Evolutionary conservation across 2,888 invertebrate genomes (phyloP), one percentile per base, ranked within the genome.

Genomic region (Noctuana brunneofusca): DNA sequence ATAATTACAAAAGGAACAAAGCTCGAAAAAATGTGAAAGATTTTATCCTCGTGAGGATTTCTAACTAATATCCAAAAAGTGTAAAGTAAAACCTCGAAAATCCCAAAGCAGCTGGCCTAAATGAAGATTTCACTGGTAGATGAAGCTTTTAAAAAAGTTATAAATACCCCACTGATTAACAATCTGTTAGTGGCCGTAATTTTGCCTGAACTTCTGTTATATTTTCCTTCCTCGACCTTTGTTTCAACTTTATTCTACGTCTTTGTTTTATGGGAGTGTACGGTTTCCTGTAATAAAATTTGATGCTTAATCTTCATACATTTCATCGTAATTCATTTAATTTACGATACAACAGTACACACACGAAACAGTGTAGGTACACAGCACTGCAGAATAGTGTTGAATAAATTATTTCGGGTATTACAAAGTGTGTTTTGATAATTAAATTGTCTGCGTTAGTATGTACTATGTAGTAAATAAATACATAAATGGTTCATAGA

Each of bases 111-210:
- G 41, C 63, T 60, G 63, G 46, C 63, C 65, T 65, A 65, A 69
- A 53, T 59, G 46, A 59, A 35, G 46, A 53, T 46, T 46, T 53
- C 46, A 32, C 53, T 35, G n/a, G 32, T 24, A 30, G 53, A 32
- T 22, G 22, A 59, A 59, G 46, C 22, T 59, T 59, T 52, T 24
- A 22, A 53, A 60, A 64, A 70, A 65, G 64, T 68, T 70, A 64
- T 57, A 58, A 70, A 70, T 67, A 68, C 67, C 67, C 66, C 64
- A 64, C 66, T 70, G 69, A 70, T 69, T 69, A 70, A 69, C 68
- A 68, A 67, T 66, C 67, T 70, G 68, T 68, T 68, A 70, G 68
- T 69, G 65, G 68, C 65, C 65, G 59, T 67, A 66, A 69, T 68
- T 68, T 66, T 53, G 59, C 38, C 60, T 60, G 30, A 65, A 67